Evolutionary conservation across 2,113 vertebrate genomes (phyloP).

Genomic region (Pollachius pollachius): DNA sequence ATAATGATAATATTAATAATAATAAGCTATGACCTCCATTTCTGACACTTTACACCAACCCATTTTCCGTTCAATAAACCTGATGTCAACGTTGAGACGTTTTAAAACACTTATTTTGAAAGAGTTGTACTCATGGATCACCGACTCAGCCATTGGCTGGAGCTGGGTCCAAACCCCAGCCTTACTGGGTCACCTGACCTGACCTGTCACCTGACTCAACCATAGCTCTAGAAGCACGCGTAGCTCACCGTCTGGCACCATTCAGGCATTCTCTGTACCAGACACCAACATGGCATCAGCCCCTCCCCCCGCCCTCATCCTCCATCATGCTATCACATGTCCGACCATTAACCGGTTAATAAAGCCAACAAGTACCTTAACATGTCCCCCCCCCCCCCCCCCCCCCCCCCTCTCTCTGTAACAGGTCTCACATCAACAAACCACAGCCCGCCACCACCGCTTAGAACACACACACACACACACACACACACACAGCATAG

Average conservation of each 20-base stretch:
- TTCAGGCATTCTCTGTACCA: conserved; percentile 52
- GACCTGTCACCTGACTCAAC: too few species aligned
- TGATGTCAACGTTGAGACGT: too few species aligned
- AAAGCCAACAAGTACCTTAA: conserved; percentile 72
- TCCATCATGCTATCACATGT: too few species aligned
- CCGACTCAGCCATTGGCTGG: too few species aligned
- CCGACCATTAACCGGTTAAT: conserved; percentile 26
- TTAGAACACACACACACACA: conserved; percentile 83
- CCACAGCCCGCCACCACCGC: conserved; percentile 91
- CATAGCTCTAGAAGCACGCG: neutral
- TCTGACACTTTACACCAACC: too few species aligned
- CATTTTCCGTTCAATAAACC: too few species aligned
- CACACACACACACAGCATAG: conserved; percentile 54
- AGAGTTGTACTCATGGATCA: conserved; percentile 34
- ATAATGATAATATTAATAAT: conserved; percentile 12
- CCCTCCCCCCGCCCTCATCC: conserved; percentile 45
- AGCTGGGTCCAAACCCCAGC: too few species aligned
- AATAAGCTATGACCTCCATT: too few species aligned
- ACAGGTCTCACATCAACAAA: conserved; percentile 99
- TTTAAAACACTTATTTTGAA: conserved; percentile 43
- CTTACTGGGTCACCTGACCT: too few species aligned
- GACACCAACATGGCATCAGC: conserved; percentile 66
- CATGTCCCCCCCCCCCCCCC: conserved; percentile 82
- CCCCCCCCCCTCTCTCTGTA: conserved; percentile 54
- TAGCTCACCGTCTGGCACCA: neutral